Evolutionary conservation across 2,797 vertebrate genomes (phyloP), one percentile per base, ranked within the genome.

Genomic region (Alcedo atthis): DNA sequence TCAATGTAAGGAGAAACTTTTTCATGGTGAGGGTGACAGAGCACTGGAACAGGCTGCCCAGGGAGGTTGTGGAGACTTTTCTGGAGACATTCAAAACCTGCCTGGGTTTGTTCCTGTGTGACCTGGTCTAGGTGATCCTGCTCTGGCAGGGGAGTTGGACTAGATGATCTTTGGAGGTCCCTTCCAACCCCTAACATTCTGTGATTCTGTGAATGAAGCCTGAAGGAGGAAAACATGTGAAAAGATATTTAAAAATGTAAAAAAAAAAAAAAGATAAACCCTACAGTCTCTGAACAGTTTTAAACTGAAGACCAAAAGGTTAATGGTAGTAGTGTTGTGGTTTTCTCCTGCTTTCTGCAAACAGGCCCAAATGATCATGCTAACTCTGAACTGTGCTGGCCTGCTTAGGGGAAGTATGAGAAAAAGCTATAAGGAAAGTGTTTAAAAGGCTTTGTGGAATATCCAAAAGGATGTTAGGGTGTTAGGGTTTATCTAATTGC

Each of bases 321-420:
- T 92, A 81, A 67, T 79, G 68, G 74, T 35, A 73, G 20, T 76
- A 76, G 57, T 19, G 0, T 62, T 92, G 92, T 74, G 89, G 94
- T 85, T 95, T 91, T 22, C 51, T 75, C 42, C 17, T 40, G 85
- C 77, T 76, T 93, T 82, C 87, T 90, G 77, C 75, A 62, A 68
- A 0, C 61, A 64, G 74, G 67, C 78, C 33, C 35, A 35, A 69
- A 18, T 0, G 9, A 28, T 91, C 85, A 2, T 30, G 19, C 32
- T 59, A 15, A 35, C 49, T 61, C 59, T 74, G 62, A 83, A 78
- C 49, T n/a, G 28, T 63, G 45, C 45, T 2, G 30, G 37, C 42
- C 62, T 87, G 63, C 61, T 26, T 54, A 4, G 30, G 49, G 61
- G 37, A 64, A 43, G 10, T 15, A 12, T 1, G 8, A 58, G n/a